Conservation (phyloP, 2,113 vertebrate genomes). For the Podocnemis expansa region DNA sequence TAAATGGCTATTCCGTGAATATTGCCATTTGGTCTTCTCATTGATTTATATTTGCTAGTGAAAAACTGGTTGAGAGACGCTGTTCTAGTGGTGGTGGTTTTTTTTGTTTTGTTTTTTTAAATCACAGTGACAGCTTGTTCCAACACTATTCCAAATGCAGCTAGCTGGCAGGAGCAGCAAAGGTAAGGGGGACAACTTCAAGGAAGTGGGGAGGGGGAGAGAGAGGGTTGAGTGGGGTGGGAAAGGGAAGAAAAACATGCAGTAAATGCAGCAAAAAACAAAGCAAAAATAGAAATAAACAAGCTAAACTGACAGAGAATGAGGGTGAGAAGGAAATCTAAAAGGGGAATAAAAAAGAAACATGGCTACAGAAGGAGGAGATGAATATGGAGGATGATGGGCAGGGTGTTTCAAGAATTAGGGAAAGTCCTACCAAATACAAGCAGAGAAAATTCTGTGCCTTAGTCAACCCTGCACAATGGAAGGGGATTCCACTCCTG, state of each 20-base stretch:
- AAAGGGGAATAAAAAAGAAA: constrained; percentile 1
- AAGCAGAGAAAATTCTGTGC: neutral
- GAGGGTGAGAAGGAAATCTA: constrained; percentile 15
- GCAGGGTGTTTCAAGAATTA: neutral
- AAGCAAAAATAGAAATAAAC: neutral
- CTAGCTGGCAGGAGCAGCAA: constrained; percentile 62
- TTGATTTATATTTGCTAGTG: constrained; percentile 43
- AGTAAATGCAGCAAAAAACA: neutral
- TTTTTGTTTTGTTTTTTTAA: no score
- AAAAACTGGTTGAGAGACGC: constrained; percentile 53
- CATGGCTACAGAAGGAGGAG: neutral
- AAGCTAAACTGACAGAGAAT: neutral
- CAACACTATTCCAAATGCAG: constrained; percentile 75
- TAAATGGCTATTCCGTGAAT: constrained; percentile 52
- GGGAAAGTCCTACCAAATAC: neutral
- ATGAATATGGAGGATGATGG: neutral
- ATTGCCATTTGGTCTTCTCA: constrained; percentile 40
- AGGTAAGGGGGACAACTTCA: constrained; percentile 45
- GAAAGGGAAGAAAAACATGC: neutral
- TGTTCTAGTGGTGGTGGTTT: no score
- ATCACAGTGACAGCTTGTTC: constrained; percentile 74
- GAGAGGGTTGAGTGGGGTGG: neutral
- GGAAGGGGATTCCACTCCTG: neutral
- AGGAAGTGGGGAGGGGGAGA: constrained; percentile 55
- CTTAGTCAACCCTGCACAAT: neutral